These are phyloP conservation scores for Pollenia angustigena DNA, from an alignment of 2,888 invertebrate species.

Conservation along the genomic window DNA sequence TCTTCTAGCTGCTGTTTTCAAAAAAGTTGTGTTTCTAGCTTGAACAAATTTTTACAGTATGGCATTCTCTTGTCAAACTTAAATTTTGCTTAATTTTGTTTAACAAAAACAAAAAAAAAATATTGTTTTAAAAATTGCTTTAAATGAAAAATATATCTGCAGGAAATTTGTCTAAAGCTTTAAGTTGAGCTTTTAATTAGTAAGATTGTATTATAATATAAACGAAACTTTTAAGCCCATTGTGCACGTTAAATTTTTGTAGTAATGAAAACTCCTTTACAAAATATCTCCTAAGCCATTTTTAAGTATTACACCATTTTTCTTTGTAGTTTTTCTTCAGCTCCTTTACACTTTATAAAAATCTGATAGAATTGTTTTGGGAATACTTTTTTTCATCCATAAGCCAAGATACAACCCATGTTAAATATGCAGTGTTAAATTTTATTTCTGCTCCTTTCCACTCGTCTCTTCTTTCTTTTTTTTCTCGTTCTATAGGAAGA, in stretches of 20 bases:
- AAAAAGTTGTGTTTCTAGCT: too few species aligned
- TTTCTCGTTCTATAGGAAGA: neutral
- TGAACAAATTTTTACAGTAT: too few species aligned
- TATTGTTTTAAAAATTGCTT: too few species aligned
- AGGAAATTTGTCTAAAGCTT: too few species aligned
- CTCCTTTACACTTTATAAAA: slow-evolving; percentile 2
- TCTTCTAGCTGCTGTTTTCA: too few species aligned
- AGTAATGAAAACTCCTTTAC: neutral
- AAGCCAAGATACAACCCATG: neutral
- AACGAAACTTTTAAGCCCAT: neutral
- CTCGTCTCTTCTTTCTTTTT: neutral
- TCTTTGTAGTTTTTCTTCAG: neutral
- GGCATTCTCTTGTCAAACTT: neutral
- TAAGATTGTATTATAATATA: too few species aligned
- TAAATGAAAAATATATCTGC: too few species aligned
- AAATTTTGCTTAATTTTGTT: neutral
- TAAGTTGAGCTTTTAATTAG: too few species aligned
- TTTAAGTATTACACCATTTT: neutral
- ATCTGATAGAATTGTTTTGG: slow-evolving; percentile 22
- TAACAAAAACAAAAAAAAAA: too few species aligned
- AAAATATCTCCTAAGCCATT: neutral
- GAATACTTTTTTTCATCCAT: neutral
- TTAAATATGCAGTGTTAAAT: slow-evolving; percentile 16
- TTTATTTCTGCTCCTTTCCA: neutral
- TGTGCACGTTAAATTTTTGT: neutral